Conservation (phyloP, 2,113 vertebrate genomes). For the Oryzias melastigma region DNA sequence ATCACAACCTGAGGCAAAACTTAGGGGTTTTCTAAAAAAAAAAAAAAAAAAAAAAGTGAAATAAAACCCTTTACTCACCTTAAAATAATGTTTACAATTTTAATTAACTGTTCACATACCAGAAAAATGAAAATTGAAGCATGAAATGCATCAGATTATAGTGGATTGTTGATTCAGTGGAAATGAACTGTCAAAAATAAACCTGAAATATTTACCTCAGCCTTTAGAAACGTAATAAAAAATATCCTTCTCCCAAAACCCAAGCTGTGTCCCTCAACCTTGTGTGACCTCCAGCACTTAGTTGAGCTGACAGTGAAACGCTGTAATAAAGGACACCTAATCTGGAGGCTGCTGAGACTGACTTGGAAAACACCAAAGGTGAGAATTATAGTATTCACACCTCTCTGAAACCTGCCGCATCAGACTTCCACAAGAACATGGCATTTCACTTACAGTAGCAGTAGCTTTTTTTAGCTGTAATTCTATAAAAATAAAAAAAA, state of each 20-base stretch:
- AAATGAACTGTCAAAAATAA: not conserved
- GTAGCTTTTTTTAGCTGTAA: not conserved
- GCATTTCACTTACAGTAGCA: slow-evolving; percentile 2
- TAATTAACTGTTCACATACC: not conserved
- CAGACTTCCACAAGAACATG: slow-evolving; percentile 10
- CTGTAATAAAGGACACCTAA: slow-evolving; percentile 32
- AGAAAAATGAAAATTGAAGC: not conserved
- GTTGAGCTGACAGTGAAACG: slow-evolving; percentile 37
- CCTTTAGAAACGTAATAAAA: not conserved
- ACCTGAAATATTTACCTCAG: no score
- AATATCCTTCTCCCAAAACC: slow-evolving; percentile 5
- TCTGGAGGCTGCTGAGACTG: slow-evolving; percentile 38
- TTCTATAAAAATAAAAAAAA: not conserved
- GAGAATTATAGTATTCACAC: slow-evolving; percentile 50
- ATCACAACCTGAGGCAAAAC: no score
- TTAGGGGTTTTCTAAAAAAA: no score
- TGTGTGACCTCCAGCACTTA: slow-evolving; percentile 21
- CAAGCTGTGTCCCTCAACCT: slow-evolving; percentile 20
- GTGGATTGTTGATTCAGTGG: not conserved
- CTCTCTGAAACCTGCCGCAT: slow-evolving; percentile 30
- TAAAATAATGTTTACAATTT: no score
- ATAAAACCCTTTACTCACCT: no score
- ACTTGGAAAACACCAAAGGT: slow-evolving; percentile 44
- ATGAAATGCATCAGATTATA: not conserved
- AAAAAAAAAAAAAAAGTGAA: no score